Evolutionary conservation across 2,888 invertebrate genomes (phyloP), one percentile per base, ranked within the genome.

Genomic region (Limulus polyphemus): DNA sequence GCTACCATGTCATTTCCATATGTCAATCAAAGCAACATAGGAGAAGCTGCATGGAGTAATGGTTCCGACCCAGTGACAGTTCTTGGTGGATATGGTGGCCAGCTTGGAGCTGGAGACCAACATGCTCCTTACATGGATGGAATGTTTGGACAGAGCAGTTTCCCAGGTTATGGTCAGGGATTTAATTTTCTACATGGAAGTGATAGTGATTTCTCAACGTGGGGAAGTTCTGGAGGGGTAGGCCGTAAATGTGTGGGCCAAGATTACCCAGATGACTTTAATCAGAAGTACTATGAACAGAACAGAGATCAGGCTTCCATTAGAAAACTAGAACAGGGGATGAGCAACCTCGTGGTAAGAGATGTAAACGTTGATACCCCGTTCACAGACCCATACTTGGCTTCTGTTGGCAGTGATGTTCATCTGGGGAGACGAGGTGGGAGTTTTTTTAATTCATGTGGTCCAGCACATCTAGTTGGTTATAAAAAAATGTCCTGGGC

Each of bases 401-500:
- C 17, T 66, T 64, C 60, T 57, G 49, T n/a, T 64, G 64, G 55
- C 62, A 60, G n/a, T 62, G 64, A 10, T 60, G 61, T 56, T 52
- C 62, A 46, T 64, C 65, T 17, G 61, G 64, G 4, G 32, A 17
- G 12, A 17, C 14, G 1, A 65, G 59, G 52, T 59, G 64, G 17
- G 52, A 60, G 63, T 14, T 67, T 67, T 58, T 58, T 65, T 58
- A 61, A 60, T 56, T 55, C 65, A 14, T 52, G 61, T 47, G 68
- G 65, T 11, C 56, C 67, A 51, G 68, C 62, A 58, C 67, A 64
- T 47, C 64, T 62, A 17, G 67, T 65, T 12, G 67, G 64, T 11
- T 64, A 62, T 14, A 64, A 67, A 56, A 92, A 92, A 81, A 87
- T 90, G 79, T 91, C 94, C 68, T 97, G 95, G 95, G 97, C 97